Conservation (phyloP, 2,113 vertebrate genomes). For the Suncus etruscus region DNA sequence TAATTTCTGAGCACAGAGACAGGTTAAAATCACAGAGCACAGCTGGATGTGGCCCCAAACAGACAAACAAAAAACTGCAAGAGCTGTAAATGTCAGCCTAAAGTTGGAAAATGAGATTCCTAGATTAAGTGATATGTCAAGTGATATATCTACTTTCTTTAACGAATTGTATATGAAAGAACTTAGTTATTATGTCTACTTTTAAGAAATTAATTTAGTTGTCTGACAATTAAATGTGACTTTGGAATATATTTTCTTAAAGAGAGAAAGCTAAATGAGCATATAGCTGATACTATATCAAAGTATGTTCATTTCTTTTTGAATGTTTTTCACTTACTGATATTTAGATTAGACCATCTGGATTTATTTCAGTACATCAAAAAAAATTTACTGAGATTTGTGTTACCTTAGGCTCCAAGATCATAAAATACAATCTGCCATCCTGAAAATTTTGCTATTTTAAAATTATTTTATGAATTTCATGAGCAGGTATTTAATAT, state of each 20-base stretch:
- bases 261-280: not conserved
- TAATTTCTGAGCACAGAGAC: no score
- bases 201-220: no score
- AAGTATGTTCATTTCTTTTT: not conserved
- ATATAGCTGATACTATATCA: not conserved
- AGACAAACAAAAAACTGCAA: no score
- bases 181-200: not conserved
- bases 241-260: not conserved
- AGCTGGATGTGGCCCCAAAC: no score
- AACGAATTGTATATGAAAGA: not conserved
- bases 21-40: no score
- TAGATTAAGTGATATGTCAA: no score
- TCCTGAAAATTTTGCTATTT: not conserved
- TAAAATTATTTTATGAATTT: no score
- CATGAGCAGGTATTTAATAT: no score
- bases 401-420: not conserved
- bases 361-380: not conserved
- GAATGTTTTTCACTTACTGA: not conserved
- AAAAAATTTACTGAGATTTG: not conserved
- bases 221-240: not conserved
- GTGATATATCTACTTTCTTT: no score
- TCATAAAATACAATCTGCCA: not conserved
- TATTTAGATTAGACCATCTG: no score
- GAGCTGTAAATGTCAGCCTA: no score
- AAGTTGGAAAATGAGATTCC: no score